Base-by-base conservation (phyloP, 2,888 invertebrate species). In the Nomada ruficornis region DNA sequence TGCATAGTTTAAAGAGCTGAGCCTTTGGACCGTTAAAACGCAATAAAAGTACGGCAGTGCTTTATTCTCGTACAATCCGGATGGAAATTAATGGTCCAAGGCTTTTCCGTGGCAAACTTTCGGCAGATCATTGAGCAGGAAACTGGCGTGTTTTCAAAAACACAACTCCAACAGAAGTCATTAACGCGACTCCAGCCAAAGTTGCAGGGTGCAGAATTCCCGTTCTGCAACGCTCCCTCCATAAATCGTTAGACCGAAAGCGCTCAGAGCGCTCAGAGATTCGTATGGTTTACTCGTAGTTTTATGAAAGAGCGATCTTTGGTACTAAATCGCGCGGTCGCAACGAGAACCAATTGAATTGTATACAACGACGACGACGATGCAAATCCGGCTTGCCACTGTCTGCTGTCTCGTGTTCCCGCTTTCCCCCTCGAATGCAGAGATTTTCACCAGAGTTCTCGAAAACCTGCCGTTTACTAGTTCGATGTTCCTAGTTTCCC, bases 121-220 rank as follows among this genome's bases (percentile, higher is more conserved):
- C 72, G 65, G 47, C 60, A 20, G 68, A 42, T 52, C 71, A 67
- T 29, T 42, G 52, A 76, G 52, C 55, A 23, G 44, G 59, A 64
- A 77, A 67, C 77, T 11, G 65, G 60, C 64, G 50, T 44, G 68
- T 77, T 82, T 60, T 68, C 67, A 77, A 82, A 82, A 82, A 82
- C 77, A 62, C 70, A 23, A 57, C 67, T 62, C 29, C 44, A 3
- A 13, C 42, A 52, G 60, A 82, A 82, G 82, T 68, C 82, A 82
- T 82, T 82, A 83, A 63, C 77, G 72, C 64, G 69, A 65, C 82
- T 71, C 23, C 0, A 65, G 50, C 3, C 44, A 7, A 67, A 82
- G 63, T 76, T 82, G 52, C 76, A 57, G 55, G 52, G n/a, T 62
- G 15, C 54, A 36, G 70, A 44, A 65, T 60, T n/a, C 52, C 65